These are phyloP conservation scores for Scatophagus argus DNA, from an alignment of 2,113 vertebrate species.

Conservation along the genomic window DNA sequence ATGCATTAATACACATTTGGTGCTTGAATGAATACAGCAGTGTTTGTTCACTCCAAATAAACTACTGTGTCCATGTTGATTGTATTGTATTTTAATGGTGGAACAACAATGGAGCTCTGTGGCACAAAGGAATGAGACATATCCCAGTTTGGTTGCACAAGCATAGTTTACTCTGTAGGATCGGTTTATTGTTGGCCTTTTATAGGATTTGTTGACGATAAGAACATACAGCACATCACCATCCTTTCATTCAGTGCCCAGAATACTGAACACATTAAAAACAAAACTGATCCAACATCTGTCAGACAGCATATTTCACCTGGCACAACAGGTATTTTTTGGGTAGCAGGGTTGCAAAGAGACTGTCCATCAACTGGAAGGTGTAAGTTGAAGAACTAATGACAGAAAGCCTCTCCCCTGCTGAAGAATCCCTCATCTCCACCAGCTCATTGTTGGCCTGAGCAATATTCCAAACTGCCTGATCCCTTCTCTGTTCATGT, in stretches of 20 bases:
- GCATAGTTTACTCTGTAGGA: background rate
- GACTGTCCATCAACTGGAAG: conserved; percentile 21
- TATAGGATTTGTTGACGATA: background rate
- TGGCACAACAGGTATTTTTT: background rate
- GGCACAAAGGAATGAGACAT: background rate
- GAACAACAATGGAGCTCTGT: too few relatives aligned
- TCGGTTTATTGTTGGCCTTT: background rate
- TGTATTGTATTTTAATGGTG: too few relatives aligned
- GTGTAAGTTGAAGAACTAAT: background rate
- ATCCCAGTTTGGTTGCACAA: background rate
- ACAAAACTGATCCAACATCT: background rate
- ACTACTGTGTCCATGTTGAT: background rate
- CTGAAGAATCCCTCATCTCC: conserved; percentile 14
- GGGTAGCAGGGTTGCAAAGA: background rate
- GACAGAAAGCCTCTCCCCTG: conserved; percentile 7
- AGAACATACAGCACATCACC: background rate
- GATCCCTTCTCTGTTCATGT: conserved; percentile 25
- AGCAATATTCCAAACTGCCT: conserved; percentile 11
- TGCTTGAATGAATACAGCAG: background rate
- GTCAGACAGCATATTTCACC: conserved; percentile 4
- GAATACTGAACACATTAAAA: background rate
- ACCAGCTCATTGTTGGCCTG: background rate
- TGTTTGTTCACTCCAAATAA: background rate
- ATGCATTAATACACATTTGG: background rate
- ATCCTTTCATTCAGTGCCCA: background rate